Base-by-base conservation (phyloP, 2,888 invertebrate species). In the Stratiomys singularior region DNA sequence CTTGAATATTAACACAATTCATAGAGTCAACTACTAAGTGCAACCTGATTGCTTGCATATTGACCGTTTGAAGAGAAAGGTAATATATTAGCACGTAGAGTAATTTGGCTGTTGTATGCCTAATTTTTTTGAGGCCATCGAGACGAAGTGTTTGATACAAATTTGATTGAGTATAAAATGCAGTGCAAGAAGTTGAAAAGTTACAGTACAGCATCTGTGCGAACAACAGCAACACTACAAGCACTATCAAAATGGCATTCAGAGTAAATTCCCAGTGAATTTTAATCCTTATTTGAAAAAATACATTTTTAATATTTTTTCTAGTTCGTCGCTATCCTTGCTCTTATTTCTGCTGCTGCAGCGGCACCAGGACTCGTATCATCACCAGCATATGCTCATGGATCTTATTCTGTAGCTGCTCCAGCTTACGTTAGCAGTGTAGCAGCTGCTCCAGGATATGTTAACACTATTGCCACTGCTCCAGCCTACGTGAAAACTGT, bases 261-360 rank as follows among this genome's bases (percentile, higher is more conserved):
- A 77, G 56, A 67, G 77, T 77, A 67, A 66, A 66, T 67, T 21
- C 7, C 5, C 18, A n/a, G 56, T 60, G 52, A 25, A 18, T 66
- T 66, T 66, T 9, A 66, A 11, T 37, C 11, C 21, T 67, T 21
- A 30, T 18, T 44, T 67, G 0, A 4, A 44, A 30, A 15, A 7
- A 37, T 44, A 37, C 18, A 44, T 18, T 67, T 67, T 67, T n/a
- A 21, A 3, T 3, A 44, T 15, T 13, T 44, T 23, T 58, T 66
- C 60, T 37, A 80, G 80, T 77, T 79, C 67, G 27, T 80, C 13
- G 64, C 52, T n/a, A 44, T 78, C 28, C 52, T 77, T 56, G 80
- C 80, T 64, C 63, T 76, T 28, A 27, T 27, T 18, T 63, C 77
- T 56, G 67, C 60, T 15, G 67, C 77, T 1, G 56, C 64, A 21